phyloP scores from a whole-genome alignment of 2,797 vertebrate species.

The Premnoplex brunnescens region DNA sequence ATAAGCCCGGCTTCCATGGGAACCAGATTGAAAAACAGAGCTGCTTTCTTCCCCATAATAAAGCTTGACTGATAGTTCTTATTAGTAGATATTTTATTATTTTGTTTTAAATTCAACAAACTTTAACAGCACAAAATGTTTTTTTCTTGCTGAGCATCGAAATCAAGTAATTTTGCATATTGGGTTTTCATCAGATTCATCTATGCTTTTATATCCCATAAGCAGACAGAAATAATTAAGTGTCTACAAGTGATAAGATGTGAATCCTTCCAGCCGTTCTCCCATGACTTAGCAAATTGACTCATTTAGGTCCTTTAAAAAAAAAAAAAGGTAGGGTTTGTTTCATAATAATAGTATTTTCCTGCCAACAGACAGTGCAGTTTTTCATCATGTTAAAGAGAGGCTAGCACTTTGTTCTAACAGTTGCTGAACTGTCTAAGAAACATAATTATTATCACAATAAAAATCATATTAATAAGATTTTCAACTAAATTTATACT shows the following conservation, averaged over 20 bases:
- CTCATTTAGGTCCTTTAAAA: neutral
- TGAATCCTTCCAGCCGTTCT: neutral
- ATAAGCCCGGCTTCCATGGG: neutral
- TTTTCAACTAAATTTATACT: neutral
- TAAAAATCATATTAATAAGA: neutral
- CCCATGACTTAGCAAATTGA: neutral
- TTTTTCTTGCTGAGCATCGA: neutral
- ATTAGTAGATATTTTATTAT: neutral
- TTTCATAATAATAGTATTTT: neutral
- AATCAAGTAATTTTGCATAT: neutral
- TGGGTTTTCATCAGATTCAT: neutral
- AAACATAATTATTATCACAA: neutral
- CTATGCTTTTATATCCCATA: neutral
- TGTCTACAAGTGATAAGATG: neutral
- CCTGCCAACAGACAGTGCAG: neutral
- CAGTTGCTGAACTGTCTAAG: neutral
- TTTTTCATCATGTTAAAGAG: neutral
- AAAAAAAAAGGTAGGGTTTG: neutral
- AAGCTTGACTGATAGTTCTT: neutral
- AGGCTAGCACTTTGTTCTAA: neutral
- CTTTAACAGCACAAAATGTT: neutral
- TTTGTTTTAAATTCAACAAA: neutral
- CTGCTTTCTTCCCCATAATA: neutral
- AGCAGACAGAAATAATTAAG: neutral
- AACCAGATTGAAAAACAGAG: neutral